Percentiles rank a stretch among this genome's conserved stretches.
Conservation (phyloP, 2,888 invertebrate genomes). For the Xylophagus ater region DNA sequence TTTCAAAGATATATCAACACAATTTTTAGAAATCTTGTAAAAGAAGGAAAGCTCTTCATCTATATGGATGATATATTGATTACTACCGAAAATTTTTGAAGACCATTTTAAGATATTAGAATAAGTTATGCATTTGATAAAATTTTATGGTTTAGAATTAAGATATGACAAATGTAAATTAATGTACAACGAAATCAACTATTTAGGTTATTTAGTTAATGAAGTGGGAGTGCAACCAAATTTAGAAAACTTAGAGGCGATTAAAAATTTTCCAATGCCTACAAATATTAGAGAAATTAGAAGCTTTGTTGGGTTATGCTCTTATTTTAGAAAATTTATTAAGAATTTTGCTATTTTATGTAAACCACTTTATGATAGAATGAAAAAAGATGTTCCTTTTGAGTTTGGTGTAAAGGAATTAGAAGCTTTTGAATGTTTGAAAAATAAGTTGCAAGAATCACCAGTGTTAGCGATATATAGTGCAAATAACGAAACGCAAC, state of each 20-base stretch:
- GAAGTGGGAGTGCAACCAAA: conserved; percentile 8
- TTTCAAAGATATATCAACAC: no score
- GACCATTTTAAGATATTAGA: no score
- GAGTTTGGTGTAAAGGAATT: conserved; percentile 14
- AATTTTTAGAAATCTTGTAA: no score
- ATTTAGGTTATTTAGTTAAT: conserved; percentile 8
- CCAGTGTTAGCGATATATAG: conserved; percentile 24
- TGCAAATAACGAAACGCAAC: conserved; percentile 14
- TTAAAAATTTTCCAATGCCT: conserved; percentile 5
- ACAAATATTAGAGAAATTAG: background rate
- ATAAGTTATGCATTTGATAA: no score
- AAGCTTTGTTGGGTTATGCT: conserved; percentile 5
- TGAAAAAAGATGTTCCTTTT: conserved; percentile 13
- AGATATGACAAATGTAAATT: no score
- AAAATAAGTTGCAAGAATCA: conserved; percentile 12
- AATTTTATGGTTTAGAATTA: no score
- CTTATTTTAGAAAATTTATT: no score
- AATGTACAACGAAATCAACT: no score
- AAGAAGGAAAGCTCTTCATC: no score
- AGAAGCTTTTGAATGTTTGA: conserved; percentile 16
- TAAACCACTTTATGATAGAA: conserved; percentile 20
- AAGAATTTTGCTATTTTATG: conserved; percentile 15
- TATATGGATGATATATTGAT: no score
- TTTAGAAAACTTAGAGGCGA: conserved; percentile 4
- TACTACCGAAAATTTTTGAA: no score